Base-by-base conservation (phyloP, 2,888 invertebrate genomes). In the Epinotia bilunana region DNA sequence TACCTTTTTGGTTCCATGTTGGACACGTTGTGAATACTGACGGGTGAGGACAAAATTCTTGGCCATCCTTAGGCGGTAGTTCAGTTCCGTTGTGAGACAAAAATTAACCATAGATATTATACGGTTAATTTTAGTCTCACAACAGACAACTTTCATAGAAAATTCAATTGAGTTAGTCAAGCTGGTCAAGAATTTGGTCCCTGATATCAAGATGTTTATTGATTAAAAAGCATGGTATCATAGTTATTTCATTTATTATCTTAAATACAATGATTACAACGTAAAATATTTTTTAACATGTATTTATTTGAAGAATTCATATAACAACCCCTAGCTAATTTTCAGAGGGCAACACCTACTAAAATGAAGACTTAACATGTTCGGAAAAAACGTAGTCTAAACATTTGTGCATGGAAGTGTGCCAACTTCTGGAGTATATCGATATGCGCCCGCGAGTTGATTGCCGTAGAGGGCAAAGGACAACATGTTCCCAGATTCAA, bases 231-330 rank as follows among this genome's bases (percentile, higher is more conserved):
- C 53, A 75, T 77, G 79, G 76, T 78, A 78, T 81, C 82, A 83
- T 88, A 87, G 86, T 88, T 88, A 86, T 84, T 92, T 91, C 87
- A 90, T 91, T 91, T 87, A 90, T 91, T 89, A 89, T 87, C 89
- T 90, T 92, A 91, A 89, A 90, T 90, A 92, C 88, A 93, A 92
- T 92, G 92, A 91, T 92, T 92, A 91, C 90, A 94, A 93, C 91
- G 89, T 89, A 93, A 93, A 91, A 92, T 90, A 93, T 91, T 89
- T 90, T 86, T 91, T 89, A 91, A 70, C 63, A 90, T 91, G 91
- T 91, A 88, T 90, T 87, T 90, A 49, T 62, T 67, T 65, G 70
- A 65, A 67, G 20, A 43, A 39, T 60, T 61, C 63, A 33, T 70
- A 39, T 61, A 72, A 65, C 75, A 75, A 75, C 67, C 62, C 75